A percentile compares a stretch with the other conserved stretches of the same genome.
phyloP scores from a whole-genome alignment of 2,888 invertebrate species.

The Drosophila algonquin region DNA sequence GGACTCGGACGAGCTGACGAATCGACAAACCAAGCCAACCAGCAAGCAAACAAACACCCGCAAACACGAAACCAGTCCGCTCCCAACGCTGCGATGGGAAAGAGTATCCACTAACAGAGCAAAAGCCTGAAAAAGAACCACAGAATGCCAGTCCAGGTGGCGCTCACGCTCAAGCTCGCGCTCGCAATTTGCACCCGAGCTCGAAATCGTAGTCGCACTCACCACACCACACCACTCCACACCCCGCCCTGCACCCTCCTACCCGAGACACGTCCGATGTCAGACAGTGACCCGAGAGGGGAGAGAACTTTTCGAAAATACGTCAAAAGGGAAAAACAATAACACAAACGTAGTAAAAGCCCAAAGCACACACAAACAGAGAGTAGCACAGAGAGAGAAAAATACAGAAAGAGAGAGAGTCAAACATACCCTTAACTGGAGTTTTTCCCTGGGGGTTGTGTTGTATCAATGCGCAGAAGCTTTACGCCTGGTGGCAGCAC shows the following conservation, averaged over 20 bases:
- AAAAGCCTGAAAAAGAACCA: constrained; percentile 1
- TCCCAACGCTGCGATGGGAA: constrained; percentile 1
- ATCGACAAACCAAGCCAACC: not conserved
- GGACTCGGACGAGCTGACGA: not conserved
- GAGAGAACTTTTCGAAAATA: constrained; percentile 19
- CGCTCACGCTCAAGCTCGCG: not conserved
- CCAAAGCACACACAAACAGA: constrained; percentile 32
- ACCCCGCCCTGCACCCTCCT: not conserved
- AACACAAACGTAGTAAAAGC: constrained; percentile 48
- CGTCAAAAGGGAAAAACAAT: constrained; percentile 52
- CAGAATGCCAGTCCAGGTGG: not conserved
- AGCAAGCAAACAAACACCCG: constrained; percentile 1
- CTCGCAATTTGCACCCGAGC: not conserved
- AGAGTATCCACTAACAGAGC: constrained; percentile 14
- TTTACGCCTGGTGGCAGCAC: constrained; percentile 14
- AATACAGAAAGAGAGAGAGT: not conserved
- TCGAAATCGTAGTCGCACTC: not conserved
- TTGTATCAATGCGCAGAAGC: constrained; percentile 30
- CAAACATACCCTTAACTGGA: constrained; percentile 28
- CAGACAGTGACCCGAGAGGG: not conserved
- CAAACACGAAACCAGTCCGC: constrained; percentile 1
- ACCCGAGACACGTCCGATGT: not conserved
- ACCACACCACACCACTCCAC: too few relatives aligned
- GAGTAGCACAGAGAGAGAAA: constrained; percentile 2
- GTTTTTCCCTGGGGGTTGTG: not conserved